phyloP scores from a whole-genome alignment of 2,888 invertebrate genomes.

The Temnothorax unifasciatus region DNA sequence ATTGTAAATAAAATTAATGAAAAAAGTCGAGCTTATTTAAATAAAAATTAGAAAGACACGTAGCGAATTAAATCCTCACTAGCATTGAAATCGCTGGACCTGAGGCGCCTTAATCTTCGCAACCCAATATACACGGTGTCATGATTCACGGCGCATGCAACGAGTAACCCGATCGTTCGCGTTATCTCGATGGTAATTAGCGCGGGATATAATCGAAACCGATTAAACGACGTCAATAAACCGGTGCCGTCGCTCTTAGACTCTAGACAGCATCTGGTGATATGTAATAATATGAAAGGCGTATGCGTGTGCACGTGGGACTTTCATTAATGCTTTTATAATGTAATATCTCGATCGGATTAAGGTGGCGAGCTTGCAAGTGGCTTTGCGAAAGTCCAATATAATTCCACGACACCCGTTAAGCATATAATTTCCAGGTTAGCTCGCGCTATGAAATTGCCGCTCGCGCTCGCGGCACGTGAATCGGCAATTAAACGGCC shows the following conservation, averaged over 20 bases:
- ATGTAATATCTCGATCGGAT: not conserved
- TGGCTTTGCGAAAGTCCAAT: not conserved
- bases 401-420: slow-evolving; percentile 41
- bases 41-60: not conserved
- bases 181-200: slow-evolving; percentile 9
- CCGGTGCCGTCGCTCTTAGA: not conserved
- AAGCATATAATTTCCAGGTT: slow-evolving; percentile 71
- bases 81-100: not conserved
- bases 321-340: slow-evolving; percentile 25
- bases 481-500: slow-evolving; percentile 78
- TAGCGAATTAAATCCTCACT: not conserved
- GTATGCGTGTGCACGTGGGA: not conserved
- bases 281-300: slow-evolving; percentile 1
- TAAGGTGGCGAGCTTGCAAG: not conserved
- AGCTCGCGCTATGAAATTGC: slow-evolving; percentile 74
- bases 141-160: slow-evolving; percentile 23
- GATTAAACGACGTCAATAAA: slow-evolving; percentile 36
- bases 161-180: not conserved
- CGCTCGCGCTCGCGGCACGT: slow-evolving; percentile 68
- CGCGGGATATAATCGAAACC: not conserved
- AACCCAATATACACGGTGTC: slow-evolving; percentile 69
- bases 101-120: slow-evolving; percentile 71
- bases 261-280: not conserved
- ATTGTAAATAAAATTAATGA: not conserved
- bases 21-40: not conserved